These are phyloP conservation scores for Styela clava DNA, from an alignment of 23 tunicate genomes.

Conservation along the genomic window DNA sequence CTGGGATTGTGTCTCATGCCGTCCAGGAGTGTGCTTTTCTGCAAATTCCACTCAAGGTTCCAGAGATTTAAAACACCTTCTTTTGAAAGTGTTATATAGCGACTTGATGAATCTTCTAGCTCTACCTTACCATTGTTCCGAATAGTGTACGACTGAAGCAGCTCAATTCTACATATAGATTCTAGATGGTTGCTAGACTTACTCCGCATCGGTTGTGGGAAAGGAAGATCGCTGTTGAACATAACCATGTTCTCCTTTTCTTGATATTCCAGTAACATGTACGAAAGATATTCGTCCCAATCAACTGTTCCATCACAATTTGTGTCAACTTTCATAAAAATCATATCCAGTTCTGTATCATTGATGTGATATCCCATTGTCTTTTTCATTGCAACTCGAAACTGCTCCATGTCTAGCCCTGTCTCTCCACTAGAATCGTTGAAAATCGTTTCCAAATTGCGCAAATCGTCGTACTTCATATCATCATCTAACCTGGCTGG, in stretches of 20 bases:
- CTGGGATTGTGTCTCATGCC: slow-evolving; percentile 19
- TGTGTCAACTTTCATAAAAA: slow-evolving; percentile 72
- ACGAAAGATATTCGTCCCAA: slow-evolving; percentile 64
- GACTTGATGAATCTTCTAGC: slow-evolving; percentile 55
- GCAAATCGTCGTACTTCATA: slow-evolving; percentile 52
- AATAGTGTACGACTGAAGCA: not conserved
- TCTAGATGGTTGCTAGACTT: slow-evolving; percentile 54
- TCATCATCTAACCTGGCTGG: slow-evolving; percentile 57
- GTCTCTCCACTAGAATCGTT: slow-evolving; percentile 32
- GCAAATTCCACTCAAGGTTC: slow-evolving; percentile 57
- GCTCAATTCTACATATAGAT: slow-evolving; percentile 46
- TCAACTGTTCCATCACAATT: slow-evolving; percentile 77
- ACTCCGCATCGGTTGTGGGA: slow-evolving; percentile 30
- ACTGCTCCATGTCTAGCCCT: slow-evolving; percentile 70
- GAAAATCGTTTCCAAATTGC: slow-evolving; percentile 53
- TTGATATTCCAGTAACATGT: slow-evolving; percentile 55
- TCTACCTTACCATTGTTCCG: slow-evolving; percentile 20
- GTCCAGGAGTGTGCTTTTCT: slow-evolving; percentile 36
- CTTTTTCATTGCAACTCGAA: slow-evolving; percentile 74
- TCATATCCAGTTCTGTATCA: slow-evolving; percentile 60
- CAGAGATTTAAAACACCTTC: slow-evolving; percentile 70
- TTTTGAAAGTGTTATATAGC: slow-evolving; percentile 64
- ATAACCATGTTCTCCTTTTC: slow-evolving; percentile 53
- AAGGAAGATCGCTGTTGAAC: slow-evolving; percentile 44
- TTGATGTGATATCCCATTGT: slow-evolving; percentile 63